A percentile compares a stretch with the other conserved stretches of the same genome.
phyloP scores from a whole-genome alignment of 2,797 vertebrate species.

The Brachyalestes nurse region DNA sequence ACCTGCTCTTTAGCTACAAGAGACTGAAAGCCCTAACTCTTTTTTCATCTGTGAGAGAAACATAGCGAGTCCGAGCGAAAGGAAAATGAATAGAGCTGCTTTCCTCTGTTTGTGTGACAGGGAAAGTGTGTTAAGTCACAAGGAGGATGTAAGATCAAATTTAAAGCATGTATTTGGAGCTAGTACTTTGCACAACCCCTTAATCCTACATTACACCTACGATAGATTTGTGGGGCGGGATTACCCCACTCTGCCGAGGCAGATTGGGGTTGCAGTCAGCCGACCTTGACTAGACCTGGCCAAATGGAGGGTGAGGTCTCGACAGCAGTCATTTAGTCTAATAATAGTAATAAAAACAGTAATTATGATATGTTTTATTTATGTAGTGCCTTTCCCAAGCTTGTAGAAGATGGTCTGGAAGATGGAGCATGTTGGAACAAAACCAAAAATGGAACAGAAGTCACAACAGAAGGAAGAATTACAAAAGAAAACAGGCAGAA shows the following conservation, averaged over 20 bases:
- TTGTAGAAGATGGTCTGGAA: not conserved
- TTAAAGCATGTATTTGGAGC: slow-evolving; percentile 26
- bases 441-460: too few relatives aligned
- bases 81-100: not conserved
- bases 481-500: too few relatives aligned
- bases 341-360: not conserved
- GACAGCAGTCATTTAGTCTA: not conserved
- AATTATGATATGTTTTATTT: not conserved
- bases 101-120: not conserved
- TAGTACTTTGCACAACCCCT: slow-evolving; percentile 16
- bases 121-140: not conserved
- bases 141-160: slow-evolving; percentile 4
- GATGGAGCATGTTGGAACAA: not conserved
- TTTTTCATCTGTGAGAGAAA: not conserved
- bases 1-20: not conserved
- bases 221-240: slow-evolving; percentile 39
- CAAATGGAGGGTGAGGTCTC: slow-evolving; percentile 32
- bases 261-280: not conserved
- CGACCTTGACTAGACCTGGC: slow-evolving; percentile 4
- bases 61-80: not conserved
- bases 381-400: not conserved
- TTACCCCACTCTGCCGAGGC: slow-evolving; percentile 24
- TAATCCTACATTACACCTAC: slow-evolving; percentile 48
- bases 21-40: too few relatives aligned
- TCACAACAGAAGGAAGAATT: not conserved